These are phyloP conservation scores for Sebastes kiyomatsui DNA, from an alignment of 2,797 vertebrate species.

Conservation along the genomic window DNA sequence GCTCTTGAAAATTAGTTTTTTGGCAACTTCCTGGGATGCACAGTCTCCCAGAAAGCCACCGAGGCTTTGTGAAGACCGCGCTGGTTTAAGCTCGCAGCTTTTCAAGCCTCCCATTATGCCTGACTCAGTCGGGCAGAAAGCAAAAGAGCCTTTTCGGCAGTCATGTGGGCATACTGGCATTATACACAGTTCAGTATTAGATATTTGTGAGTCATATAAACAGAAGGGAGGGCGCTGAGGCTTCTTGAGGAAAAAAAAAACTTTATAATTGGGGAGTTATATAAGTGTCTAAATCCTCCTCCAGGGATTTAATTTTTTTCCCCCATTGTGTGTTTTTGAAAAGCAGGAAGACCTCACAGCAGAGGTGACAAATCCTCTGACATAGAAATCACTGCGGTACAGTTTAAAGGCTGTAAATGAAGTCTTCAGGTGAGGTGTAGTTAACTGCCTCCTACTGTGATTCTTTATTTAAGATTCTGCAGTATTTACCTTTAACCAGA, in stretches of 20 bases:
- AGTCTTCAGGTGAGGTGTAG: conserved; percentile 67
- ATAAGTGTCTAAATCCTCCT: conserved; percentile 86
- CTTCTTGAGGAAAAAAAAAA: conserved; percentile 72
- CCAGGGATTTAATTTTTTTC: conserved; percentile 79
- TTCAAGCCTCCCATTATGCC: conserved; percentile 83
- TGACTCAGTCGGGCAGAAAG: conserved; percentile 84
- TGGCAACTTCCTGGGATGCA: conserved; percentile 77
- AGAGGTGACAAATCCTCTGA: conserved; percentile 79
- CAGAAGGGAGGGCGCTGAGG: conserved; percentile 79
- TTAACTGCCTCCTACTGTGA: conserved; percentile 71
- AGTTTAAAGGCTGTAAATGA: conserved; percentile 58
- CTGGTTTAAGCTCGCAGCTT: conserved; percentile 80
- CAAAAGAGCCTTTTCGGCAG: conserved; percentile 81
- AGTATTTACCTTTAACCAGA: conserved; percentile 16
- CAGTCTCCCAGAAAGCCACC: conserved; percentile 75
- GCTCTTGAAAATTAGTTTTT: conserved; percentile 84
- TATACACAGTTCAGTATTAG: conserved; percentile 83
- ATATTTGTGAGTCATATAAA: conserved; percentile 87
- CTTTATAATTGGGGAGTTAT: conserved; percentile 87
- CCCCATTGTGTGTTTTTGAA: conserved; percentile 78
- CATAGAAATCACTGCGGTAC: conserved; percentile 62
- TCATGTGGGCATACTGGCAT: conserved; percentile 82
- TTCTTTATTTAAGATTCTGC: conserved; percentile 30
- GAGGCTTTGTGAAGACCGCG: conserved; percentile 80
- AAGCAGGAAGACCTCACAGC: conserved; percentile 78